Base-by-base conservation (phyloP, 1,140 invertebrate species). In the Hermetia illucens region DNA sequence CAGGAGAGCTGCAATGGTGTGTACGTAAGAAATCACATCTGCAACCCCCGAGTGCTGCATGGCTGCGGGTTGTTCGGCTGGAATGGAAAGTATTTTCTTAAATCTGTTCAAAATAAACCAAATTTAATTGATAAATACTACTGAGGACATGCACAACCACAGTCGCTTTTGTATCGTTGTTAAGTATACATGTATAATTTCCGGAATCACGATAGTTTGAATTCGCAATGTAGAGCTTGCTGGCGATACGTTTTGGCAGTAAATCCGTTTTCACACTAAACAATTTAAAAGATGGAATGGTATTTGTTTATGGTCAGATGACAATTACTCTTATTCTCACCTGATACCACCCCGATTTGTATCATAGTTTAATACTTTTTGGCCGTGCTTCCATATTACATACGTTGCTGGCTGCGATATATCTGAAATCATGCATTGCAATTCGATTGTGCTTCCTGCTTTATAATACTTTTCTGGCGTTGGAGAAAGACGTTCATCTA, bases 381-480 rank as follows among this genome's bases (percentile, higher is more conserved):
- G 60, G 10, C 78, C 79, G 53, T 87, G 82, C 40, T 75, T 77
- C 83, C 82, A 87, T 38, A 74, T 75, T 44, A 86, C 79, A 58
- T 82, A 82, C 34, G 75, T 72, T 52, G 79, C 68, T 51, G 86
- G 71, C 53, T 87, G 66, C 38, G 75, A 80, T 46, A 82, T 80
- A 62, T 82, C 77, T 48, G 77, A 82, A 52, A 87, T 81, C 46
- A 83, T 74, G 55, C 84, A 88, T 46, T 82, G 77, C 39, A 88
- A 68, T 56, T 87, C 82, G 52, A 88, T 85, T 43, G 83, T 87
- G 48, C 80, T 84, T 31, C 82, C 83, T 41, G 82, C 79, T 61
- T 87, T 84, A 69, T 86, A 87, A 61, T 82, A 83, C 63, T 85
- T 85, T 61, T 85, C 82, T 41, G 75, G 73, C 4, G 82, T 75